Evolutionary conservation across 1,140 invertebrate genomes (phyloP), one percentile per base, ranked within the genome.

Genomic region (Orius insidiosus): DNA sequence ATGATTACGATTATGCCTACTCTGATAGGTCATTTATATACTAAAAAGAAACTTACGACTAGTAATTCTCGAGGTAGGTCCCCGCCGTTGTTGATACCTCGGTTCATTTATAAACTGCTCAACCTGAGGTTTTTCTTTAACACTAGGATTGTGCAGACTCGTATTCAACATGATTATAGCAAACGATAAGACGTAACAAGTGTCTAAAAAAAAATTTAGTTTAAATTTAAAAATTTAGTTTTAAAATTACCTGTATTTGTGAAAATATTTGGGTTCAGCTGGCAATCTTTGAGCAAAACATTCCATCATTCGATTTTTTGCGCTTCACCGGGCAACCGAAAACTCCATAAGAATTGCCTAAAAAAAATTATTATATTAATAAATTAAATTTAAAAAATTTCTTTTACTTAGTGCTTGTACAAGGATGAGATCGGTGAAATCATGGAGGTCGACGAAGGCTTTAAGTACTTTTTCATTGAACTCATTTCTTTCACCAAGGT

Each of bases 231-330:
- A 9, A 31, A 43, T 10, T 5, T 40, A 18, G 3, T 43, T 15
- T 11, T n/a, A n/a, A n/a, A n/a, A 19, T 53, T 51, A 71, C 72
- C 72, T 53, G 89, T 87, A 62, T 90, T 90, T 24, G 85, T 89
- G 61, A 98, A 98, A 48, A 97, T 93, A 56, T 87, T 88, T 9
- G 88, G 82, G 66, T 98, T 98, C 6, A 94, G 71, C 59, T 93
- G 87, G 67, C 93, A 98, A 68, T 52, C 89, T 75, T 60, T 93
- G 83, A 10, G 95, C 93, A 70, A 99, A 98, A 57, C 84, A 90
- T 62, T 98, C 94, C 94, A 98, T 97, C 88, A 98, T 97, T n/a
- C 95, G 58, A 99, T 99, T 65, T 99, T 98, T 63, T 99, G 95
- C 1, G 94, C 90, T 64, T 99, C 95, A 39, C 95, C 95, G 4